Conservation (phyloP, 2,888 invertebrate species). For the Monochamus alternatus region DNA sequence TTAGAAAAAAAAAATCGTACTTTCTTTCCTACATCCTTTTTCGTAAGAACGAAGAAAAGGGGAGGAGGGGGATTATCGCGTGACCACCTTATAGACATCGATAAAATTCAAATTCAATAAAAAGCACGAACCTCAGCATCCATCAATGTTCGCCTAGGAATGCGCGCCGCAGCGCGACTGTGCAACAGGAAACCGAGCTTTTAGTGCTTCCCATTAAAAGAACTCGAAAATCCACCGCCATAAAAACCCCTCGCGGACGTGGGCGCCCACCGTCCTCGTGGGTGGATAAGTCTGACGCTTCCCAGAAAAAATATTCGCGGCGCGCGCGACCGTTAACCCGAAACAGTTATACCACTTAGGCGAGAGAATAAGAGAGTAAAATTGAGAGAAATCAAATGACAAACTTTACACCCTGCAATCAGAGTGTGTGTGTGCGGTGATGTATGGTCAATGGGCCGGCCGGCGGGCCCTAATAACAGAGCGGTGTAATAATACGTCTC, state of each 20-base stretch:
- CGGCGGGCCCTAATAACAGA: slow-evolving; percentile 70
- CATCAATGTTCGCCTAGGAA: no score
- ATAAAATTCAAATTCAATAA: no score
- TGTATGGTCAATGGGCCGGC: slow-evolving; percentile 70
- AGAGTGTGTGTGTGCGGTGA: slow-evolving; percentile 64
- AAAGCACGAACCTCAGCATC: no score
- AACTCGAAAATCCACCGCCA: background rate
- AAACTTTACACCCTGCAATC: slow-evolving; percentile 69
- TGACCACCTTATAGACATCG: no score
- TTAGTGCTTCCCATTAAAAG: background rate
- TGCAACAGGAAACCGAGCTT: background rate
- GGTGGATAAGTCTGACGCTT: slow-evolving; percentile 23
- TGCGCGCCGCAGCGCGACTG: no score
- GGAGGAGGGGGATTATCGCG: no score
- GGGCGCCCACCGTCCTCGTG: slow-evolving; percentile 22
- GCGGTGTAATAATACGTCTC: slow-evolving; percentile 68
- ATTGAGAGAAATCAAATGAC: slow-evolving; percentile 66
- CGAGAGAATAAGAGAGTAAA: slow-evolving; percentile 48
- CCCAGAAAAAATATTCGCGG: slow-evolving; percentile 24
- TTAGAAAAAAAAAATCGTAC: no score
- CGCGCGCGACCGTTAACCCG: slow-evolving; percentile 23
- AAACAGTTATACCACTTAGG: slow-evolving; percentile 51
- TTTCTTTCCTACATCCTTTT: no score
- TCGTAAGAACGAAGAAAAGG: no score
- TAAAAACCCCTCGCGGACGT: slow-evolving; percentile 6